Conservation (phyloP, 2,888 invertebrate genomes). For the Leptinotarsa rubiginosa region DNA sequence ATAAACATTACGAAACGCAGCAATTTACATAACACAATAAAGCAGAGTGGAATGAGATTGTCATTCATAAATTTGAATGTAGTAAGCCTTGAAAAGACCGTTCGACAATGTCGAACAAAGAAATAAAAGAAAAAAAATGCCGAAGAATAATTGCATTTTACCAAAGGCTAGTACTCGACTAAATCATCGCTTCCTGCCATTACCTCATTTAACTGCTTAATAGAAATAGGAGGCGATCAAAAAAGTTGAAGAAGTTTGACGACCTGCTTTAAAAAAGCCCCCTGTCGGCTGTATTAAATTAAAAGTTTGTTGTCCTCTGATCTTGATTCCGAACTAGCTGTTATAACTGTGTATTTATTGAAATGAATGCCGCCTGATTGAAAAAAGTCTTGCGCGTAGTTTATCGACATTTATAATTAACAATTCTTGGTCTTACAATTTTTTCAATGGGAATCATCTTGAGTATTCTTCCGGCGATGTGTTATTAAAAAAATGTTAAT, state of each 20-base stretch:
- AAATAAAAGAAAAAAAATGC: slow-evolving; percentile 33
- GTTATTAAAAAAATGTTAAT: no score
- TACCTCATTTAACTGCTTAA: slow-evolving; percentile 44
- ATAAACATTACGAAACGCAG: slow-evolving; percentile 28
- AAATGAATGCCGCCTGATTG: not conserved
- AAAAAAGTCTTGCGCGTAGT: not conserved
- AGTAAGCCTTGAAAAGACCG: slow-evolving; percentile 39
- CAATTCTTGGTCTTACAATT: no score
- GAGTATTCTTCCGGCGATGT: no score
- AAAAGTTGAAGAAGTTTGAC: slow-evolving; percentile 40
- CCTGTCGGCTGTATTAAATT: slow-evolving; percentile 16
- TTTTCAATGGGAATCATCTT: no score
- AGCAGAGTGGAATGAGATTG: slow-evolving; percentile 18
- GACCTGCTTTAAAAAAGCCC: slow-evolving; percentile 34
- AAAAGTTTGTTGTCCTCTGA: slow-evolving; percentile 27
- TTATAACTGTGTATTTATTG: slow-evolving; percentile 13
- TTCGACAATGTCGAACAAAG: slow-evolving; percentile 35
- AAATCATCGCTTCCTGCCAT: slow-evolving; percentile 45
- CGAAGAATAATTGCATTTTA: slow-evolving; percentile 38
- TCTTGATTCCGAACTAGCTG: slow-evolving; percentile 6
- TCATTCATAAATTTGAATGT: slow-evolving; percentile 34
- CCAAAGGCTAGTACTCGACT: slow-evolving; percentile 22
- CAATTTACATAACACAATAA: slow-evolving; percentile 25
- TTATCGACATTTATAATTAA: not conserved
- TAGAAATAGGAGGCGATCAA: slow-evolving; percentile 32